These are phyloP conservation scores for Heteromormyrus szaboi DNA, from an alignment of 2,797 vertebrate species.

Conservation along the genomic window DNA sequence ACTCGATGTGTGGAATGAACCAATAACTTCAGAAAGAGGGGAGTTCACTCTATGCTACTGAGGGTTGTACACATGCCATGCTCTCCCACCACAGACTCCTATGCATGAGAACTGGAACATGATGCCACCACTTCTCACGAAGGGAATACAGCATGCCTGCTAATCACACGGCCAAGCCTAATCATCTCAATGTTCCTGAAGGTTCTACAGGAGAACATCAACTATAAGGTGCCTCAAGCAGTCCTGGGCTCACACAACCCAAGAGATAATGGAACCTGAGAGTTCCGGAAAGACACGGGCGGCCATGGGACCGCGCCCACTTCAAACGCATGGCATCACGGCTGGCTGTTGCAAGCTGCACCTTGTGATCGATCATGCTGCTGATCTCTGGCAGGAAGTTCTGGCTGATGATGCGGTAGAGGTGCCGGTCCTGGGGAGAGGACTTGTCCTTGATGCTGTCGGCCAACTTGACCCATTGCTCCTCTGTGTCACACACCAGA, in stretches of 20 bases:
- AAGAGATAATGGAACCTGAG: neutral
- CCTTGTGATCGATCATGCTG: slow-evolving; percentile 97
- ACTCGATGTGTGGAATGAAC: neutral
- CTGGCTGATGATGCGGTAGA: slow-evolving; percentile 90
- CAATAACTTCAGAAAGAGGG: neutral
- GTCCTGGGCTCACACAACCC: neutral
- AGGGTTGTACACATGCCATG: neutral
- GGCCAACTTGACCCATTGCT: slow-evolving; percentile 85
- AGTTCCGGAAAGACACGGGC: neutral
- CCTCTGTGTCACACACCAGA: slow-evolving; percentile 87
- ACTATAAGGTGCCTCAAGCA: neutral
- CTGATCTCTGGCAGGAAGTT: slow-evolving; percentile 97
- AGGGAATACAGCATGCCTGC: neutral
- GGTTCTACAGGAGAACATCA: neutral
- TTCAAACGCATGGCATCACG: neutral
- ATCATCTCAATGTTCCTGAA: neutral
- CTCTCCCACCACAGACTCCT: neutral
- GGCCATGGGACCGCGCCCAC: neutral
- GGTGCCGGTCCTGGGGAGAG: slow-evolving; percentile 84
- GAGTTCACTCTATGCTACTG: neutral
- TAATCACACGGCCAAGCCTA: neutral
- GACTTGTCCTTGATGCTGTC: slow-evolving; percentile 88
- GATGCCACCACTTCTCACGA: neutral
- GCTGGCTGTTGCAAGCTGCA: slow-evolving; percentile 31
- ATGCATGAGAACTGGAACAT: neutral